Base-by-base conservation (phyloP, 2,888 invertebrate genomes). In the Eilema sororculum region DNA sequence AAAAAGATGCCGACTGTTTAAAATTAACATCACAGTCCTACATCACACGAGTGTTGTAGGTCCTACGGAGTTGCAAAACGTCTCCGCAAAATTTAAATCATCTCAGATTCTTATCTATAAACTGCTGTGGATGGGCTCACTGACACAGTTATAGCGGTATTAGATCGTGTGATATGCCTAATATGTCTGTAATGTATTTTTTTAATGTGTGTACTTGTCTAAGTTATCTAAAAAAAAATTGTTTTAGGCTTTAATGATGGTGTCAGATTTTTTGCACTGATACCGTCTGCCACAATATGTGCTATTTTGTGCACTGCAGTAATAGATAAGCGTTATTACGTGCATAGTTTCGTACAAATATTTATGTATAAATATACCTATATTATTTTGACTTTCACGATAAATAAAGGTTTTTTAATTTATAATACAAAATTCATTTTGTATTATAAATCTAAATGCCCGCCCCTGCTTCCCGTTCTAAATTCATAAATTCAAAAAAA, bases 31-130 rank as follows among this genome's bases (percentile, higher is more conserved):
- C 62, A 4, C 24, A 5, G 22, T 37, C 52, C n/a, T n/a, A 52
- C 52, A 62, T 62, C 16, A 25, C 24, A 41, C 9, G 16, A 24
- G 25, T 24, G 33, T 65, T 57, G 65, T 37, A 57, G 8, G 5
- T 3, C 3, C 28, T 33, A 65, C 57, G 24, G 24, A 22, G 10
- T 67, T 67, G 52, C 52, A 52, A 41, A 46, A 67, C 46, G 60
- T 33, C 33, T 60, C 69, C 3, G 33, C 30, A 60, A 25, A 33
- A 41, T 16, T 20, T 67, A 59, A 60, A 65, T 65, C 69, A 65
- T 65, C 69, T 65, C 28, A 65, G 69, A 69, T 69, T 52, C 33
- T 61, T 56, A 65, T 65, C 65, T 46, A n/a, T 37, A 30, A 65
- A 58, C 25, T 56, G 64, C 41, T 37, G 62, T 41, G 41, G 62